Conservation (phyloP, 1,140 invertebrate genomes). For the Polyergus mexicanus region DNA sequence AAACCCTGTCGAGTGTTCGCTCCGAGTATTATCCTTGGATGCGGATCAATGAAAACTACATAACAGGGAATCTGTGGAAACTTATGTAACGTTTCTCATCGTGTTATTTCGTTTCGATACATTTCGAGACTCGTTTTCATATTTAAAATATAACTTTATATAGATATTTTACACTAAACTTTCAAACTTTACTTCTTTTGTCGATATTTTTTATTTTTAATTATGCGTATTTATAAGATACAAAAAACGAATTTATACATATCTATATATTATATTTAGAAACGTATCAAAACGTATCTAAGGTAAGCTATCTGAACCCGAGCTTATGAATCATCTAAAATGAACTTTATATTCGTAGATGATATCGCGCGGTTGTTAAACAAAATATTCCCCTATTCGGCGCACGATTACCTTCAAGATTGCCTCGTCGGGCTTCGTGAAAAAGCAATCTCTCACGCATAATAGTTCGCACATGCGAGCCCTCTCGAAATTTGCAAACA, state of each 20-base stretch:
- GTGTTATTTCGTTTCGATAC: background rate
- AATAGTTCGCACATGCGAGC: constrained; percentile 66
- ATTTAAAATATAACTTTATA: background rate
- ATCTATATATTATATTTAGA: background rate
- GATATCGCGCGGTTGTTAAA: constrained; percentile 53
- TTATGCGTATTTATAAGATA: too few relatives aligned
- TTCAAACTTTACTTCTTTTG: background rate
- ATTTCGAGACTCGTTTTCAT: constrained; percentile 2
- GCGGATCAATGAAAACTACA: constrained; percentile 41
- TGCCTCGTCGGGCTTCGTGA: constrained; percentile 45
- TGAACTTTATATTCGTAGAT: constrained; percentile 37
- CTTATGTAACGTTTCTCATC: background rate
- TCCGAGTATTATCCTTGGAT: constrained; percentile 66
- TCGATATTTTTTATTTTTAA: too few relatives aligned
- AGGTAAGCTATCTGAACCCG: background rate
- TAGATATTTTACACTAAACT: background rate
- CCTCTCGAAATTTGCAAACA: constrained; percentile 74
- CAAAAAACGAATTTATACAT: too few relatives aligned
- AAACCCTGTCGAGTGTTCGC: constrained; percentile 65
- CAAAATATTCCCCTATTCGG: constrained; percentile 50
- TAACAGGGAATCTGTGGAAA: constrained; percentile 26
- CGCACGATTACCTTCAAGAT: constrained; percentile 54
- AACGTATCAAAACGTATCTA: background rate
- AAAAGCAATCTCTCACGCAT: constrained; percentile 64
- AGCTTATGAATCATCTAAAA: background rate